phyloP scores from a whole-genome alignment of 1,140 invertebrate genomes.

The Bombus consobrinus region DNA sequence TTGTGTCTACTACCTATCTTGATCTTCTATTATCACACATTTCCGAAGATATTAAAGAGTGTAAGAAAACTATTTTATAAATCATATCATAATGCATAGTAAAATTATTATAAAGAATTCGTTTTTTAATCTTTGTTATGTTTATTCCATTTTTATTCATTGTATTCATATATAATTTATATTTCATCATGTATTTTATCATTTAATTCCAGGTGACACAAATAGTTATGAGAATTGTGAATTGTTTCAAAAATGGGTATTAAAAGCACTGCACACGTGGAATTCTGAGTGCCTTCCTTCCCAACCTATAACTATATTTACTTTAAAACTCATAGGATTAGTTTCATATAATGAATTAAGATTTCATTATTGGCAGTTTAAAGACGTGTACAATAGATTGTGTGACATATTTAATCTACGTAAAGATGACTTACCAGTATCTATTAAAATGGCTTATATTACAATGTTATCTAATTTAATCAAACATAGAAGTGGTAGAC shows the following conservation, averaged over 20 bases:
- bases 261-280: constrained; percentile 74
- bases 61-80: constrained; percentile 62
- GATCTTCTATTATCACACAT: constrained; percentile 79
- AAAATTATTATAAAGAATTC: neutral
- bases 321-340: constrained; percentile 79
- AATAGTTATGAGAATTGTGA: constrained; percentile 60
- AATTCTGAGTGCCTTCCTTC: constrained; percentile 72
- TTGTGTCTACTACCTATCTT: constrained; percentile 76
- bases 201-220: constrained; percentile 52
- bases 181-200: neutral
- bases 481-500: constrained; percentile 82
- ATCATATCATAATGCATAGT: neutral
- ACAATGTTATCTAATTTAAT: constrained; percentile 83
- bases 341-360: constrained; percentile 77
- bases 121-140: neutral
- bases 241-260: constrained; percentile 74
- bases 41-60: constrained; percentile 65
- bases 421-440: constrained; percentile 78
- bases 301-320: constrained; percentile 79
- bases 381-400: constrained; percentile 78
- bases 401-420: constrained; percentile 74
- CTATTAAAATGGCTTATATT: constrained; percentile 86
- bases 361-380: constrained; percentile 75
- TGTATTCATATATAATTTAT: neutral
- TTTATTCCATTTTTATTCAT: neutral